Base-by-base conservation (phyloP, 2,888 invertebrate genomes). In the Patella caerulea region DNA sequence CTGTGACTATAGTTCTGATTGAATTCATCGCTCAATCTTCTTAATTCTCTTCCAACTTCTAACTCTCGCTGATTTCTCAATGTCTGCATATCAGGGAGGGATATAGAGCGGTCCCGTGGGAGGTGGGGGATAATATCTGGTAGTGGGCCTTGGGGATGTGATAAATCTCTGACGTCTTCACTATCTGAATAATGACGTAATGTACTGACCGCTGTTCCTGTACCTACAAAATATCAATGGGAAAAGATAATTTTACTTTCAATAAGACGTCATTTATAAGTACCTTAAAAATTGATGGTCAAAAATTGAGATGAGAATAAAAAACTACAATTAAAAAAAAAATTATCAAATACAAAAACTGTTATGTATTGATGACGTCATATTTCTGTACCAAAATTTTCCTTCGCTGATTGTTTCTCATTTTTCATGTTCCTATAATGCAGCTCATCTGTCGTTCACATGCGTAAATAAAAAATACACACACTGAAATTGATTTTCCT, bases 21-120 rank as follows among this genome's bases (percentile, higher is more conserved):
- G 74, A 88, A 88, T 79, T 88, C 88, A 78, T 88, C 88, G 69
- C 88, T 87, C 72, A 88, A 86, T n/a, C 88, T 74, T 52, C 89
- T 76, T 9, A 89, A 84, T 76, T 89, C 88, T 12, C 87, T 81
- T 1, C 88, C 89, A 14, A 87, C 85, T n/a, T 85, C 83, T 54
- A 84, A 82, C 70, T 86, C 87, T 19, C 82, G 80, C 34, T 79
- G 84, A 34, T 83, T 81, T n/a, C 79, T 76, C 45, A 86, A 81
- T 53, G 84, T 78, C n/a, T 84, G 86, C 4, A 87, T 82, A 76
- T 86, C 87, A 17, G 87, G 86, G 19, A 86, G 83, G n/a, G 87
- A 87, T 45, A 85, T 77, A 2, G 88, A 85, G n/a, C 87, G 80
- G 78, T 87, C 87, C 72, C 86, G 82, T 45, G 80, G 79, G 45